Evolutionary conservation across 2,113 vertebrate species (phyloP), one percentile per base, ranked within the genome.

Genomic region (Clarias macrocephalus): DNA sequence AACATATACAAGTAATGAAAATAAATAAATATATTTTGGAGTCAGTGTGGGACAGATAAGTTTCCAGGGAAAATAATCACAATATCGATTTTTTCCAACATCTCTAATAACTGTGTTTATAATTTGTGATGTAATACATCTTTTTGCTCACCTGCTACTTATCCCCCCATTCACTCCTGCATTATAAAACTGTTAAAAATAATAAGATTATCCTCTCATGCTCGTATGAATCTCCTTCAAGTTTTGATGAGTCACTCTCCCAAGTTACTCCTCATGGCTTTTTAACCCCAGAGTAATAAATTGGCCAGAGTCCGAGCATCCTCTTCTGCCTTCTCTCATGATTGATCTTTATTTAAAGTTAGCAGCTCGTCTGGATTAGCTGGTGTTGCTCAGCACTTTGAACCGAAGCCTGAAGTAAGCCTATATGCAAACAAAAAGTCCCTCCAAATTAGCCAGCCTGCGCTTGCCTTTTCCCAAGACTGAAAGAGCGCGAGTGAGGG

Each of bases 391-490:
- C 90, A 83, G 85, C 86, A 92, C 91, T 93, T 89, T 92, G 89
- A 93, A 94, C 93, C 90, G 80, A 89, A 86, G 91, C 89, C 83
- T 90, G 91, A 92, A 91, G 91, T 93, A 94, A 95, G 93, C 93
- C 91, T 91, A 93, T 94, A 95, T 92, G 90, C 93, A 94, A 94
- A 95, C 95, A 95, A 94, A 95, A 94, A 82, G 81, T 19, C 91
- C 92, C 86, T 83, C 89, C 84, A 91, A 94, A 94, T 95, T 93
- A 93, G 89, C 90, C 84, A 54, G 87, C 90, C 91, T 92, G 92
- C 92, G 89, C 92, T 88, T 91, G 89, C 91, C 91, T 66, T 89
- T 90, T 30, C 72, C 84, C 48, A 82, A 72, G 18, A 57, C 76
- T 63, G 84, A 76, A 84, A 62, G 54, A n/a, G 82, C 21, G 33